Conservation (phyloP, 2,113 vertebrate genomes). For the Rhinoptilus africanus region DNA sequence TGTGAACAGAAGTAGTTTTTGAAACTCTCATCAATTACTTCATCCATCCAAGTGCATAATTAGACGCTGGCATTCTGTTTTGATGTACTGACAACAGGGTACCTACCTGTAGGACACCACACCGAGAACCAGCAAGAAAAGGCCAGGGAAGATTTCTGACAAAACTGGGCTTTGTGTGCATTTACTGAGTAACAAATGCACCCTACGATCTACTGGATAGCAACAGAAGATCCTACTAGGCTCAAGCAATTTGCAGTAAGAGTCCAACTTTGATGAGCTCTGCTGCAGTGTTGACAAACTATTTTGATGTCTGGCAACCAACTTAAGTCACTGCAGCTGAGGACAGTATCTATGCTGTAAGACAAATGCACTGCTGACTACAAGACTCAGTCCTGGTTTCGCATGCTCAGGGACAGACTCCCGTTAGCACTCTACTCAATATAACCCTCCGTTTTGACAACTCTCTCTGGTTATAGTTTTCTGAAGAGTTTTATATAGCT, state of each 20-base stretch:
- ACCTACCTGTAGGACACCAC: neutral
- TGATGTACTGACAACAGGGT: neutral
- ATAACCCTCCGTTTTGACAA: neutral
- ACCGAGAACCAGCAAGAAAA: neutral
- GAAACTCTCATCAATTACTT: neutral
- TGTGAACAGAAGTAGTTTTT: neutral
- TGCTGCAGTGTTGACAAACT: neutral
- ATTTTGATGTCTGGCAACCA: neutral
- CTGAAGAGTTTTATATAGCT: neutral
- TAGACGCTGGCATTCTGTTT: neutral
- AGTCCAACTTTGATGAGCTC: neutral
- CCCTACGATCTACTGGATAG: too few relatives aligned
- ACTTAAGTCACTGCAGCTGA: neutral
- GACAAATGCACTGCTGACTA: neutral
- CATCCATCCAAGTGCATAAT: neutral
- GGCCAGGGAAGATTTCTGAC: neutral
- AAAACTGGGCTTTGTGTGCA: neutral
- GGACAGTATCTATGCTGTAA: neutral
- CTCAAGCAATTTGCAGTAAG: neutral
- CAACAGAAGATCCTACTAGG: neutral
- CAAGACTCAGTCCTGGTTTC: neutral
- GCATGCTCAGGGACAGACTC: neutral
- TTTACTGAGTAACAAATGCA: neutral
- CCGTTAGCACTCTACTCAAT: neutral
- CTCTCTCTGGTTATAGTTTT: neutral